Percentiles rank a stretch among this genome's conserved stretches.
phyloP scores from a whole-genome alignment of 2,113 vertebrate genomes.

The Zosterops lateralis region DNA sequence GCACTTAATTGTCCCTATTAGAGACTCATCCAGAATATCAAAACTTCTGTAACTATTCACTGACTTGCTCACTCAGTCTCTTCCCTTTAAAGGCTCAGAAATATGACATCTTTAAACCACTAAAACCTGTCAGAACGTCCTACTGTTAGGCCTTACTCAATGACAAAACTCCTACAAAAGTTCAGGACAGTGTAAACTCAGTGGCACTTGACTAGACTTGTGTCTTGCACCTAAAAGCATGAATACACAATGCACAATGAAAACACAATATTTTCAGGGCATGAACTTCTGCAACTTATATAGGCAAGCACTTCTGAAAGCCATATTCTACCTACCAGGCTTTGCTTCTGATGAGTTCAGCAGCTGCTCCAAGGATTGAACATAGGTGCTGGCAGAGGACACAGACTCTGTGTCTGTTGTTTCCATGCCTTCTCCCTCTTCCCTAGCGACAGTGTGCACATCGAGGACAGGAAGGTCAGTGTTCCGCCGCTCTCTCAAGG shows the following conservation, averaged over 20 bases:
- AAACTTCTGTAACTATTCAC: neutral
- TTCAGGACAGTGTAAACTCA: neutral
- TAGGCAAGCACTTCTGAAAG: neutral
- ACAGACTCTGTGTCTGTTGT: conserved; percentile 84
- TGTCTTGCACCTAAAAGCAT: neutral
- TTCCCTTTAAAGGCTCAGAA: neutral
- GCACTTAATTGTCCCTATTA: neutral
- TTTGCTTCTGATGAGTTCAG: conserved; percentile 85
- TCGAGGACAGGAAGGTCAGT: conserved; percentile 81
- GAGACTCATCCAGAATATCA: neutral
- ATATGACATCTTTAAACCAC: neutral
- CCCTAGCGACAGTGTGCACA: conserved; percentile 83
- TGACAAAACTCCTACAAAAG: neutral
- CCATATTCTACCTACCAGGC: conserved; percentile 73
- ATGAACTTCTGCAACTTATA: neutral
- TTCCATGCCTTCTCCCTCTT: conserved; percentile 97
- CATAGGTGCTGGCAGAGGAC: conserved; percentile 75
- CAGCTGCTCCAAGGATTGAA: conserved; percentile 91
- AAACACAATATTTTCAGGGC: neutral
- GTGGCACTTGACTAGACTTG: neutral
- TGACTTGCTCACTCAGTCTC: neutral
- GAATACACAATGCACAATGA: neutral
- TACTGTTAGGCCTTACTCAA: neutral
- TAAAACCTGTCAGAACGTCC: neutral
- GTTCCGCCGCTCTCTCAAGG: conserved; percentile 75